phyloP scores from a whole-genome alignment of 2,888 invertebrate species.

The Diarsia rubi region DNA sequence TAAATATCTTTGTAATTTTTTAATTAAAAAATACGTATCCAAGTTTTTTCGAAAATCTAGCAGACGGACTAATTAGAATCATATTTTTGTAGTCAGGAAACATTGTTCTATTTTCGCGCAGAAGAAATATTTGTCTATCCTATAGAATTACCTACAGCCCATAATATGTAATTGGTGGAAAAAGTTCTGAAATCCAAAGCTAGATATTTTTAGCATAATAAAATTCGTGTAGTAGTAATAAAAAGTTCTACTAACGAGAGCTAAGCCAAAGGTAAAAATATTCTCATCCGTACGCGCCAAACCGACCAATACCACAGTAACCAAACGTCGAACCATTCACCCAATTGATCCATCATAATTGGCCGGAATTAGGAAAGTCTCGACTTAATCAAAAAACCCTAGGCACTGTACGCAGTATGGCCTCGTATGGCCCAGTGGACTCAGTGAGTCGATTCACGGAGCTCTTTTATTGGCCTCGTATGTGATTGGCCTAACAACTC shows the following conservation, averaged over 20 bases:
- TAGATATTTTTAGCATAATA: neutral
- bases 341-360: conserved; percentile 38
- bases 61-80: too few relatives aligned
- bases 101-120: too few relatives aligned
- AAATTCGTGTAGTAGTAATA: neutral
- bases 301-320: neutral
- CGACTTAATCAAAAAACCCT: conserved; percentile 23
- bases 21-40: too few relatives aligned
- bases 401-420: conserved; percentile 15
- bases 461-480: conserved; percentile 55
- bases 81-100: too few relatives aligned
- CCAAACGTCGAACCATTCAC: neutral
- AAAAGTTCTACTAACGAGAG: neutral
- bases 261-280: neutral
- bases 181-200: too few relatives aligned
- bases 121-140: too few relatives aligned
- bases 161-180: too few relatives aligned
- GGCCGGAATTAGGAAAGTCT: conserved; percentile 24
- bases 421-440: conserved; percentile 30
- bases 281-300: neutral
- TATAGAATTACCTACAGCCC: too few relatives aligned
- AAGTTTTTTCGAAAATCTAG: too few relatives aligned
- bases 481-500: conserved; percentile 63
- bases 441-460: conserved; percentile 62
- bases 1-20: too few relatives aligned